phyloP scores from a whole-genome alignment of 2,888 invertebrate species.

The Crossocerus cetratus region DNA sequence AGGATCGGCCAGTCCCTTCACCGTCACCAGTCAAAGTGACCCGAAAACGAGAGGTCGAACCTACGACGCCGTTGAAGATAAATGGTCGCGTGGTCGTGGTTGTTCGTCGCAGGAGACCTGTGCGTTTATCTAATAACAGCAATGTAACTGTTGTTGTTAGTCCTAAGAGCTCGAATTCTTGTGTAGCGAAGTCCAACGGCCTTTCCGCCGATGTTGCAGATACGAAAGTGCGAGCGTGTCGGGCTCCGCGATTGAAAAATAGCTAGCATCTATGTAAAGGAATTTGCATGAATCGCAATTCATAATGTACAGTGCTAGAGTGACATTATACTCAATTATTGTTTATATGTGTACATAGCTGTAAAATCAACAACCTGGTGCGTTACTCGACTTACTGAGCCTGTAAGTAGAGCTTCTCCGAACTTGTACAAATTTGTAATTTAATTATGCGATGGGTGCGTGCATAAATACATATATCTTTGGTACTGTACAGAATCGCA shows the following conservation, averaged over 20 bases:
- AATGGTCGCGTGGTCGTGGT: conserved; percentile 51
- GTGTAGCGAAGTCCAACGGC: neutral
- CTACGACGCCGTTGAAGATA: conserved; percentile 8
- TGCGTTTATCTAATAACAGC: conserved; percentile 62
- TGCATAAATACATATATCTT: too few species aligned
- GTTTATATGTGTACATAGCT: neutral
- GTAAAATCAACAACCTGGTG: conserved; percentile 1
- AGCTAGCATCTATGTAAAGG: neutral
- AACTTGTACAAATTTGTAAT: too few species aligned
- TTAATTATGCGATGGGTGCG: too few species aligned
- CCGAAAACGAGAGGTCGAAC: neutral
- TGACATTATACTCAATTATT: neutral
- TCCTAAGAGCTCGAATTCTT: neutral
- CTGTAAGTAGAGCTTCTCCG: conserved; percentile 15
- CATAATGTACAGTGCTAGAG: conserved; percentile 26
- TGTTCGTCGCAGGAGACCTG: conserved; percentile 59
- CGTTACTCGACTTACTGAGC: too few species aligned
- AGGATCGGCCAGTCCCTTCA: neutral
- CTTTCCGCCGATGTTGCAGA: neutral
- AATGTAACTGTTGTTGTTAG: conserved; percentile 47
- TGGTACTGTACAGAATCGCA: too few species aligned
- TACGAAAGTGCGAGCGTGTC: neutral
- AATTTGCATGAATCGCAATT: too few species aligned
- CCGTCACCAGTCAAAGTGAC: neutral
- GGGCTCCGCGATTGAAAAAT: neutral